Conservation (phyloP, 2,797 vertebrate genomes). For the Scomberomorus guttatus region DNA sequence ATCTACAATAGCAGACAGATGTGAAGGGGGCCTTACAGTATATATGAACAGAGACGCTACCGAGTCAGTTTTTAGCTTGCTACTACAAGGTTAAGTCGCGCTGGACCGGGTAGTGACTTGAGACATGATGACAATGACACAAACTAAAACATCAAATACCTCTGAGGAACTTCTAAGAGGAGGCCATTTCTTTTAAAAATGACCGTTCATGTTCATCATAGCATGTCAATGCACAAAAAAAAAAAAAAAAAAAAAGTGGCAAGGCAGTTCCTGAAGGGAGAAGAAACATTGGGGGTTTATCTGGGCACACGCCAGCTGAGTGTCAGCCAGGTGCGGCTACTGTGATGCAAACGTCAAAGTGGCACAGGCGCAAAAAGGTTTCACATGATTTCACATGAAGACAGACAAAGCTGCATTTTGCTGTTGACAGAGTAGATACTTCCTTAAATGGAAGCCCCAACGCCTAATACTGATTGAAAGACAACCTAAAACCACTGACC, state of each 20-base stretch:
- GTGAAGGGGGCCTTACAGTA: constrained; percentile 54
- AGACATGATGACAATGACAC: constrained; percentile 60
- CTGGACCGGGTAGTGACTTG: constrained; percentile 66
- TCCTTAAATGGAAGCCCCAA: constrained; percentile 27
- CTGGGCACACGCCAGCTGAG: constrained; percentile 11
- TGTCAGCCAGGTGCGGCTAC: constrained; percentile 32
- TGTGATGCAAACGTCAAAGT: constrained; percentile 38
- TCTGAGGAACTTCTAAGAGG: constrained; percentile 35
- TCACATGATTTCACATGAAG: constrained; percentile 41
- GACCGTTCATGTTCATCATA: constrained; percentile 35
- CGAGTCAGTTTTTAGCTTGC: constrained; percentile 67
- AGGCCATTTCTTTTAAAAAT: constrained; percentile 35
- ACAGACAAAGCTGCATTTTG: constrained; percentile 31
- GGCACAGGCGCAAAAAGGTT: constrained; percentile 41
- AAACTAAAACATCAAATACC: constrained; percentile 56
- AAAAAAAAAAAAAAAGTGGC: constrained; percentile 19
- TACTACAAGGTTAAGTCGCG: constrained; percentile 68
- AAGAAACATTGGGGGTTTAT: constrained; percentile 45
- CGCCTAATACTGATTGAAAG: constrained; percentile 63
- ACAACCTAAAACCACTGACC: constrained; percentile 42
- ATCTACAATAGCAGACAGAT: constrained; percentile 71
- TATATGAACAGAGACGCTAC: constrained; percentile 62
- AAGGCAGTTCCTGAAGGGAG: constrained; percentile 69
- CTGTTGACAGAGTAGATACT: constrained; percentile 29
- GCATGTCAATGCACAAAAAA: constrained; percentile 56